Percentiles rank a stretch among this genome's conserved stretches.
Conservation (phyloP, 2,113 vertebrate genomes). For the Platichthys stellatus region DNA sequence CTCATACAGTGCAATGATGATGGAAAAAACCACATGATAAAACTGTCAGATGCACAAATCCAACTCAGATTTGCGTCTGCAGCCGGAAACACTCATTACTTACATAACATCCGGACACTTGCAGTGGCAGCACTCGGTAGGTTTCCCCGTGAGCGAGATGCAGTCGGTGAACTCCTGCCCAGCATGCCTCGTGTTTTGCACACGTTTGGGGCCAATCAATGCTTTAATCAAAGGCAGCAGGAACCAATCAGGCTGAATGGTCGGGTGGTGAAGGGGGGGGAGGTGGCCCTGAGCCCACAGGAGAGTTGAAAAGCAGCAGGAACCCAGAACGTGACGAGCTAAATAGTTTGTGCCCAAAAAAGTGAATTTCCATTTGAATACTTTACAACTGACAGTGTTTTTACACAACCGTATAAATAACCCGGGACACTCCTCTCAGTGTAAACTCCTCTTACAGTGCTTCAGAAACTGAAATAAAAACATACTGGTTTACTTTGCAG, state of each 20-base stretch:
- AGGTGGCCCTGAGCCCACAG: slow-evolving; percentile 26
- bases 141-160: slow-evolving; percentile 30
- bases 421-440: slow-evolving; percentile 34
- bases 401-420: slow-evolving; percentile 72
- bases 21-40: slow-evolving; percentile 14
- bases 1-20: slow-evolving; percentile 2
- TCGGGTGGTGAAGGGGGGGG: not conserved
- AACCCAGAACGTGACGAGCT: not conserved
- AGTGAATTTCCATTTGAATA: slow-evolving; percentile 65
- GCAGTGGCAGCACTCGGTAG: slow-evolving; percentile 33
- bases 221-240: slow-evolving; percentile 52
- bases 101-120: not conserved
- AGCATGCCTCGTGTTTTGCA: slow-evolving; percentile 60
- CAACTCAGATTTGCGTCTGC: not conserved
- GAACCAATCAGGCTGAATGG: slow-evolving; percentile 50
- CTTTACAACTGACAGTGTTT: slow-evolving; percentile 62
- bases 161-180: slow-evolving; percentile 43
- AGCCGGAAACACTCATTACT: slow-evolving; percentile 28
- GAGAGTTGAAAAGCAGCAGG: slow-evolving; percentile 26
- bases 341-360: slow-evolving; percentile 38
- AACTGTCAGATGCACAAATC: not conserved
- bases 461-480: slow-evolving; percentile 50
- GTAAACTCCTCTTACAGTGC: slow-evolving; percentile 46
- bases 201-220: slow-evolving; percentile 55
- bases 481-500: slow-evolving; percentile 59